These are phyloP conservation scores for Troides aeacus DNA, from an alignment of 2,888 invertebrate genomes.

Conservation along the genomic window DNA sequence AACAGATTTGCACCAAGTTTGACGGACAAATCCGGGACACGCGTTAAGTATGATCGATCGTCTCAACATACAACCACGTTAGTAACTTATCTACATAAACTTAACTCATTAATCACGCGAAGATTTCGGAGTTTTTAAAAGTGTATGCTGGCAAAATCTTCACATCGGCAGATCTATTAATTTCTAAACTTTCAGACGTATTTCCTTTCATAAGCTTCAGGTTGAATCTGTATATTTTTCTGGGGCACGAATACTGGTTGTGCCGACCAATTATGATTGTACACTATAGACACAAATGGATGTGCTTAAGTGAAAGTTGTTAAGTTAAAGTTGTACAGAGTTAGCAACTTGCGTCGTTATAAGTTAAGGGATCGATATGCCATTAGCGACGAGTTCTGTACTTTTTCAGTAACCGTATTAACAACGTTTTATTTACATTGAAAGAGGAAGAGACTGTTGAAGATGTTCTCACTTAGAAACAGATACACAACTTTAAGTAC, in stretches of 20 bases:
- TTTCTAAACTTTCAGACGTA: no score
- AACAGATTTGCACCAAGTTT: no score
- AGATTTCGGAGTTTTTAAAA: not conserved
- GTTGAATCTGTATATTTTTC: no score
- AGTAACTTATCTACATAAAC: constrained; percentile 4
- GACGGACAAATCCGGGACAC: not conserved
- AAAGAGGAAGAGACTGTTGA: no score
- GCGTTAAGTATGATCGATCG: not conserved
- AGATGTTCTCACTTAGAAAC: no score
- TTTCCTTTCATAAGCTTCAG: no score
- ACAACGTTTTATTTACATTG: no score
- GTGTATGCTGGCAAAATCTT: no score
- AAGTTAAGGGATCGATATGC: constrained; percentile 1
- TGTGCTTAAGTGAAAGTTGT: not conserved
- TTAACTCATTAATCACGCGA: constrained; percentile 7
- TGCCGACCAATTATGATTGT: not conserved
- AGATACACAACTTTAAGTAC: no score
- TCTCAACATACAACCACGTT: not conserved
- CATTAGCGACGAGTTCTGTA: not conserved
- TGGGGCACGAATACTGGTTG: no score
- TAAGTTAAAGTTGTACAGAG: not conserved
- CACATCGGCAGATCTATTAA: no score
- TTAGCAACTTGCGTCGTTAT: not conserved
- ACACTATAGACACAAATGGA: not conserved
- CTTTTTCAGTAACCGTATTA: no score